Evolutionary conservation across 2,888 invertebrate species (phyloP), one percentile per base, ranked within the genome.

Genomic region (Nyleta sp.): DNA sequence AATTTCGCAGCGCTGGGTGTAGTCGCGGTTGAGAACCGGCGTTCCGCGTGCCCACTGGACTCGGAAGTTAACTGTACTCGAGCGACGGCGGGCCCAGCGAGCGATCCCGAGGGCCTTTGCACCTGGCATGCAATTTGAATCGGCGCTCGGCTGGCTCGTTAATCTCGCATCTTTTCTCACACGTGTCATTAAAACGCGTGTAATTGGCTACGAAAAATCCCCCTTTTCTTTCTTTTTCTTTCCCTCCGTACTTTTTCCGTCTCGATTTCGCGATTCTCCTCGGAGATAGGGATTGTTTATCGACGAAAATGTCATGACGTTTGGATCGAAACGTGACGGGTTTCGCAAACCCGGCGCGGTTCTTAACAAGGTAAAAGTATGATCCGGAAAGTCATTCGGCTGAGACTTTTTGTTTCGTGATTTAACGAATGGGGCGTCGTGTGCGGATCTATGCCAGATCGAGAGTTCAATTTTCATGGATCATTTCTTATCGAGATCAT

Each of bases 61-160:
- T 71, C 71, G 64, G 76, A 76, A 76, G 64, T 65, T 75, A 76
- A 71, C 76, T 71, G 76, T 76, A 71, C 48, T 64, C 59, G 44
- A 44, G 64, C 62, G 60, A 59, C 38, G 62, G n/a, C 42, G 55
- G 60, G 28, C 44, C 60, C 15, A 59, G 48, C 70, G n/a, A 50
- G 48, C 59, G 28, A 67, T 74, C 64, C 53, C 59, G 31, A 20
- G 60, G 53, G 50, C 52, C 65, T 62, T 65, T 67, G 59, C 77
- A 71, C 65, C 77, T 71, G 71, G 68, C 67, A 28, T n/a, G 71
- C 62, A 77, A 72, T 67, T 67, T 62, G 60, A 77, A 72, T 72
- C 62, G 18, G 38, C 42, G 57, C 44, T 53, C 53, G n/a, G 53
- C 20, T 33, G 35, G 28, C 60, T 67, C 71, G 60, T 59, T 65